phyloP scores from a whole-genome alignment of 2,888 invertebrate species.

The Drosophila quasianomalipes region DNA sequence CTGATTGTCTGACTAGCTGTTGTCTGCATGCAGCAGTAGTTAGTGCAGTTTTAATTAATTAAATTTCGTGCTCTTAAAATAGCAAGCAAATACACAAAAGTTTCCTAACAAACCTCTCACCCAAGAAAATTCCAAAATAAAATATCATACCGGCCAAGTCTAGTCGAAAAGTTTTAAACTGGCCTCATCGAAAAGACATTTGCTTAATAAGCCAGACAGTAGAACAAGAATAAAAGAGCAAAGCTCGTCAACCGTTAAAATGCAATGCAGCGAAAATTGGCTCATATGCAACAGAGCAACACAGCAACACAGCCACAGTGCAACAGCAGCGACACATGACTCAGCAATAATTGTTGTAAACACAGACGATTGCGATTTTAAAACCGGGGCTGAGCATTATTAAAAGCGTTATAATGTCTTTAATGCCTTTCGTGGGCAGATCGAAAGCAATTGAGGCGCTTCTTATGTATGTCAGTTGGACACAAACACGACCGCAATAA shows the following conservation, averaged over 20 bases:
- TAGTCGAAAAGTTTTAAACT: conserved; percentile 17
- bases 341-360: conserved; percentile 9
- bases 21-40: conserved; percentile 35
- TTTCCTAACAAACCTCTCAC: not conserved
- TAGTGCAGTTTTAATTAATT: conserved; percentile 75
- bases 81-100: conserved; percentile 53
- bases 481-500: conserved; percentile 21
- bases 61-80: conserved; percentile 73
- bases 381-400: conserved; percentile 30
- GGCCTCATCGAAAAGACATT: conserved; percentile 22
- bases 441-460: conserved; percentile 40
- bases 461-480: conserved; percentile 50
- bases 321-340: conserved; percentile 15
- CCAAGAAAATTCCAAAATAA: not conserved
- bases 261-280: conserved; percentile 45
- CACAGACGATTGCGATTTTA: not conserved
- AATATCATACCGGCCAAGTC: not conserved
- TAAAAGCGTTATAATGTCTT: conserved; percentile 42
- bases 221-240: not conserved
- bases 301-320: conserved; percentile 6
- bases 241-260: conserved; percentile 35
- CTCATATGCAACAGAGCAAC: conserved; percentile 23
- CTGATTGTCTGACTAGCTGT: conserved; percentile 18
- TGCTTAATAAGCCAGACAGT: conserved; percentile 31
- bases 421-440: conserved; percentile 11